These are phyloP conservation scores for Neogobius melanostomus DNA, from an alignment of 2,113 vertebrate genomes.

Conservation along the genomic window DNA sequence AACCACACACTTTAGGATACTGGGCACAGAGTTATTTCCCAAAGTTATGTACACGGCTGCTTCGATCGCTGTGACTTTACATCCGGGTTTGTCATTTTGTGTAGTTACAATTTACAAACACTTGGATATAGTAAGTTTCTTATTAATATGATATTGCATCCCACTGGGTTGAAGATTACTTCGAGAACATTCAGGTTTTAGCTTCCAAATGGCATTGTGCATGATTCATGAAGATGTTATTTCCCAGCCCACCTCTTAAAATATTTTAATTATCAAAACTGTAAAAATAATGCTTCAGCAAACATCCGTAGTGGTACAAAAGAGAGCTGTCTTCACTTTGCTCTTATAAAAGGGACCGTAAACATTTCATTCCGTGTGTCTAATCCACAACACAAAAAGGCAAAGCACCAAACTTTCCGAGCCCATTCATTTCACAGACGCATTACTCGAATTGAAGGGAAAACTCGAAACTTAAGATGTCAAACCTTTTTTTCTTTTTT, in stretches of 20 bases:
- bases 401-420: background rate
- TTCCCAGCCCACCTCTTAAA: background rate
- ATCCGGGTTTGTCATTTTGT: too few species aligned
- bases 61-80: too few species aligned
- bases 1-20: too few species aligned
- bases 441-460: background rate
- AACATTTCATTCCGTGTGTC: background rate
- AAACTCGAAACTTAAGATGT: background rate
- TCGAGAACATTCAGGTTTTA: too few species aligned
- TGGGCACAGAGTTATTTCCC: too few species aligned
- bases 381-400: constrained; percentile 4
- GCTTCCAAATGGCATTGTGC: background rate
- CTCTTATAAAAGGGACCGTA: background rate
- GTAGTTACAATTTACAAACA: too few species aligned
- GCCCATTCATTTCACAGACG: constrained; percentile 4
- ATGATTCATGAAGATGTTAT: background rate
- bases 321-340: background rate
- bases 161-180: too few species aligned
- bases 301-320: background rate
- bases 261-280: background rate
- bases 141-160: too few species aligned
- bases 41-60: too few species aligned
- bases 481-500: too few species aligned
- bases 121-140: too few species aligned
- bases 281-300: background rate